phyloP scores from a whole-genome alignment of 2,113 vertebrate species.

The Corythoichthys intestinalis region DNA sequence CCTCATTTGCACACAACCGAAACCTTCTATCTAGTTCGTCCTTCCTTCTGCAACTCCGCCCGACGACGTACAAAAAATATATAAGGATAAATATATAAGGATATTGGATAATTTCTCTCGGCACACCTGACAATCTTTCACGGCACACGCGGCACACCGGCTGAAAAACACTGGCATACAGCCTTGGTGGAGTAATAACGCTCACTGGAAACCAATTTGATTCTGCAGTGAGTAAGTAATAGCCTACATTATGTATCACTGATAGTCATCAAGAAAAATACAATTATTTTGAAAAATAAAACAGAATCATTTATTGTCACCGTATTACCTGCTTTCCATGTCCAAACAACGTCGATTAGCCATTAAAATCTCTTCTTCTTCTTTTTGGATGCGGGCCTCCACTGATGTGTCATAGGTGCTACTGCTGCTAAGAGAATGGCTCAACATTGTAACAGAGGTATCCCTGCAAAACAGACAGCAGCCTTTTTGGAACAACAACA shows the following conservation, averaged over 20 bases:
- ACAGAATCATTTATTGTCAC: no score
- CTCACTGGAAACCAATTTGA: no score
- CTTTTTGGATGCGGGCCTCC: constrained; percentile 95
- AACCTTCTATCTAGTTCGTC: no score
- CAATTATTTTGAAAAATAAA: background rate
- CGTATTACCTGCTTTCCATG: constrained; percentile 92
- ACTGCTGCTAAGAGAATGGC: constrained; percentile 88
- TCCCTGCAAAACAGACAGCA: constrained; percentile 72
- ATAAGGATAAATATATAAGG: no score
- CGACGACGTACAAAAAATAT: no score
- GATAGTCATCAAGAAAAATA: background rate
- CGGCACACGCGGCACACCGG: no score
- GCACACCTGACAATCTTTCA: no score
- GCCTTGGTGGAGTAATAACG: no score
- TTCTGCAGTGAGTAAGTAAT: background rate
- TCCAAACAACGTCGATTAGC: constrained; percentile 94
- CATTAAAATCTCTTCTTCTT: constrained; percentile 96
- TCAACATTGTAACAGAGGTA: constrained; percentile 79
- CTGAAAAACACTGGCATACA: no score
- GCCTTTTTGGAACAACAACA: background rate
- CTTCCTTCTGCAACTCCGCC: no score
- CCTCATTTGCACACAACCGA: no score
- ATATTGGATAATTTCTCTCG: no score
- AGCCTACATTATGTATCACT: background rate
- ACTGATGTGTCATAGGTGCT: constrained; percentile 84